Evolutionary conservation across 2,888 invertebrate species (phyloP).

Genomic region (Byasa hedistus): DNA sequence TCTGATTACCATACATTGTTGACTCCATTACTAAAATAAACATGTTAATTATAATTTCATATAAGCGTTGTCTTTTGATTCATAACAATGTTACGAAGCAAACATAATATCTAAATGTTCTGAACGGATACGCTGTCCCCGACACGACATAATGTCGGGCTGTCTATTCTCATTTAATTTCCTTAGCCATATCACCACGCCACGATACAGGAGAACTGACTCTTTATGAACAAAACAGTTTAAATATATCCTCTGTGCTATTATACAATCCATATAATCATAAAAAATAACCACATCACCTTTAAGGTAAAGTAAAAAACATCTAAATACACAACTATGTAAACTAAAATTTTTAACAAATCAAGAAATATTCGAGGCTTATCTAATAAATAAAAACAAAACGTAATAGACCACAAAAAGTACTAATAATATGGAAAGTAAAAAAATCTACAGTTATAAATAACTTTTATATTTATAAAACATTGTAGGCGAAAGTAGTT

Average conservation of each 20-base stretch:
- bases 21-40: not conserved
- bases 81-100: not conserved
- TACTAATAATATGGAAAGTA: too few species aligned
- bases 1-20: too few species aligned
- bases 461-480: too few species aligned
- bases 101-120: not conserved
- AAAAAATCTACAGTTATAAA: too few species aligned
- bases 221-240: constrained; percentile 10
- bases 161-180: constrained; percentile 34
- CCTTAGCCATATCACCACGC: constrained; percentile 22
- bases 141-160: constrained; percentile 16
- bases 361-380: too few species aligned
- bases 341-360: too few species aligned
- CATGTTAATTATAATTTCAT: not conserved
- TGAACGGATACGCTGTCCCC: constrained; percentile 23
- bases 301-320: too few species aligned
- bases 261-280: not conserved
- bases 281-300: too few species aligned
- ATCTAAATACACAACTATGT: too few species aligned
- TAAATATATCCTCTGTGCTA: not conserved
- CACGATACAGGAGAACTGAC: constrained; percentile 8
- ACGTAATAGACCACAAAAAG: too few species aligned
- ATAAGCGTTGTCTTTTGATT: not conserved
- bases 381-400: too few species aligned
- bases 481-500: too few species aligned